These are phyloP conservation scores for Thera britannica DNA, from an alignment of 2,888 invertebrate species.

Conservation along the genomic window DNA sequence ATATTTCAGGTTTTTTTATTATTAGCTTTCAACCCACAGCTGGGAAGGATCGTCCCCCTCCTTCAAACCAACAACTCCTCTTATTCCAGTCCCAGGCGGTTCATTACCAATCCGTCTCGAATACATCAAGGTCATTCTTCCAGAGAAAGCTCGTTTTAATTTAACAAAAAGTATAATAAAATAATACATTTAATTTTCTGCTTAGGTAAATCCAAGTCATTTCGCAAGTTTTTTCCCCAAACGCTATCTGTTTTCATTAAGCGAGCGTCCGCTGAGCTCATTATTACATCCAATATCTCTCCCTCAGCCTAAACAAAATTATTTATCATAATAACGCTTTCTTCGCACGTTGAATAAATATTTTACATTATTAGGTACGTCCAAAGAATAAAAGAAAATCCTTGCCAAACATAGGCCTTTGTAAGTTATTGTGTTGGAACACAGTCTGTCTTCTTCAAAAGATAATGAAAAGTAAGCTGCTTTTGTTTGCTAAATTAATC, in stretches of 20 bases:
- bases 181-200: conserved; percentile 6
- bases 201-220: conserved; percentile 8
- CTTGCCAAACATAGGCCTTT: conserved; percentile 33
- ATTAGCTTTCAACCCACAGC: too few species aligned
- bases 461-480: conserved; percentile 21
- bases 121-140: not conserved
- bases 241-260: conserved; percentile 61
- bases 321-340: conserved; percentile 54
- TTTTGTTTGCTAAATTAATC: conserved; percentile 15
- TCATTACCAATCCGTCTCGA: not conserved
- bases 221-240: conserved; percentile 36
- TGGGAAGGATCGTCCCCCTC: too few species aligned
- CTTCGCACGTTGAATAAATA: conserved; percentile 40
- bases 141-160: too few species aligned
- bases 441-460: conserved; percentile 34
- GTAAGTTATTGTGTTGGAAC: conserved; percentile 33
- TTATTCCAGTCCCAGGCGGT: too few species aligned
- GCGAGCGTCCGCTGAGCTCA: conserved; percentile 52
- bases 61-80: too few species aligned
- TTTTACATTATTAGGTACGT: conserved; percentile 33
- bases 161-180: not conserved
- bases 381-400: conserved; percentile 32
- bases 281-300: conserved; percentile 58
- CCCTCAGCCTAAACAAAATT: conserved; percentile 51
- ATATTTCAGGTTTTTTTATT: too few species aligned